These are phyloP conservation scores for Styela plicata DNA, from an alignment of 23 tunicate genomes.

Conservation along the genomic window DNA sequence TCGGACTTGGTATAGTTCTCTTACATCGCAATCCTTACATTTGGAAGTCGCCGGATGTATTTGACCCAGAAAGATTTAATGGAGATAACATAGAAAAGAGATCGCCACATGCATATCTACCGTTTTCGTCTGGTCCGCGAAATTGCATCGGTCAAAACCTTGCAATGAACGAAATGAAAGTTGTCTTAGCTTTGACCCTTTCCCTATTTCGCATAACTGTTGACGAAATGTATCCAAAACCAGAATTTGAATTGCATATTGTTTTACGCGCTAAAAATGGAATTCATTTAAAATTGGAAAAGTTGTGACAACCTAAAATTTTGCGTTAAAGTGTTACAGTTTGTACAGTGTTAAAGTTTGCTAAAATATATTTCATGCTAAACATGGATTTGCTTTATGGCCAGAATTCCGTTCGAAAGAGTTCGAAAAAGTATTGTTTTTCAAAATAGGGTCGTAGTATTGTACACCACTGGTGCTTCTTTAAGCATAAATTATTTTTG, in stretches of 20 bases:
- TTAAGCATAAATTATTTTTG: too few relatives aligned
- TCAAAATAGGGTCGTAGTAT: too few relatives aligned
- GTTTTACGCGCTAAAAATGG: slow-evolving; percentile 19
- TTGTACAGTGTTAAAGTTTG: too few relatives aligned
- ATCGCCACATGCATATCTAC: slow-evolving; percentile 24
- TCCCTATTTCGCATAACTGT: background rate
- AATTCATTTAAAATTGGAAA: slow-evolving; percentile 20
- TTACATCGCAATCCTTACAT: slow-evolving; percentile 22
- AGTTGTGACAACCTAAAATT: too few relatives aligned
- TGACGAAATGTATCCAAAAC: slow-evolving; percentile 3
- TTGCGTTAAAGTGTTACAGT: too few relatives aligned
- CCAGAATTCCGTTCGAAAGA: too few relatives aligned
- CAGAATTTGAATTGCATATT: slow-evolving; percentile 1
- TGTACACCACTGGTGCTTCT: too few relatives aligned
- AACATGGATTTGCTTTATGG: too few relatives aligned
- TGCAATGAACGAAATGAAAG: slow-evolving; percentile 36
- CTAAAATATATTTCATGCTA: too few relatives aligned
- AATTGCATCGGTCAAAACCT: slow-evolving; percentile 32
- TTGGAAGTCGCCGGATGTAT: slow-evolving; percentile 13
- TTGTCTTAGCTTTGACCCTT: slow-evolving; percentile 4
- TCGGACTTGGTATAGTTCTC: background rate
- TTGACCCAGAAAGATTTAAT: slow-evolving; percentile 25
- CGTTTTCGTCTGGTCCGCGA: slow-evolving; percentile 28
- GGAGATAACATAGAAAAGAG: slow-evolving; percentile 2
- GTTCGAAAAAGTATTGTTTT: too few relatives aligned